A percentile compares a stretch with the other conserved stretches of the same genome.
Conservation (phyloP, 2,113 vertebrate species). For the Chlorodrepanis virens region DNA sequence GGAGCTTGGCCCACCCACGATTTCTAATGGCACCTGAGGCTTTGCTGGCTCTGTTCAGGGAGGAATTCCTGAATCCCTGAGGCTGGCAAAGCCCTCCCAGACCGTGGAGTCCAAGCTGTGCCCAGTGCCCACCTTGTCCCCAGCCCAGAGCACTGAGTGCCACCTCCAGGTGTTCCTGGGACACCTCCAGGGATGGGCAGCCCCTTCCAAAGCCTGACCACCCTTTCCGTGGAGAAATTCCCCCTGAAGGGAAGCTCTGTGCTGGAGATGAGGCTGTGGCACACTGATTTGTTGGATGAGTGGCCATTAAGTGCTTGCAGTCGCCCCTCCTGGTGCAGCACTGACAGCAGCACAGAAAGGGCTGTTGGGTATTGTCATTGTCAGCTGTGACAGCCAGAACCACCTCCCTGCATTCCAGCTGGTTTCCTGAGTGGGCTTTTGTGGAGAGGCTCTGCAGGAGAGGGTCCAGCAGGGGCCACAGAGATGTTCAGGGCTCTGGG, state of each 20-base stretch:
- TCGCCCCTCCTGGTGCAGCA: background rate
- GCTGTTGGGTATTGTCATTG: fast-evolving
- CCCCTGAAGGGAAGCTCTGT: background rate
- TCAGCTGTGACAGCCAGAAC: fast-evolving
- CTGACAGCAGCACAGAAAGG: fast-evolving
- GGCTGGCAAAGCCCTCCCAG: background rate
- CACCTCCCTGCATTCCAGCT: background rate
- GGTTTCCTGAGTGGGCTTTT: fast-evolving
- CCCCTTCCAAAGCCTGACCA: fast-evolving
- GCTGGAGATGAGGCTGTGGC: background rate
- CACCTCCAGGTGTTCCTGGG: background rate
- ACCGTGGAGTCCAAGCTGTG: fast-evolving
- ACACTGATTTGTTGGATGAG: no score
- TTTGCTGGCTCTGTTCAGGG: background rate
- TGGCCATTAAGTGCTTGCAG: no score
- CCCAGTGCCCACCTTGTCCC: background rate
- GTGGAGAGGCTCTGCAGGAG: fast-evolving
- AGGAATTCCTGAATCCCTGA: background rate
- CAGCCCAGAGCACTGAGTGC: background rate
- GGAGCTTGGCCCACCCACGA: background rate
- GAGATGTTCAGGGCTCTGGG: background rate
- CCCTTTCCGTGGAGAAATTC: background rate
- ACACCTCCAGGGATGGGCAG: background rate
- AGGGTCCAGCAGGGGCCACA: background rate
- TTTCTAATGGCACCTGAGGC: background rate